Percentiles rank a stretch among this genome's conserved stretches.
These are phyloP conservation scores for Coecobrya sp. DNA, from an alignment of 2,888 invertebrate genomes.

Conservation along the genomic window DNA sequence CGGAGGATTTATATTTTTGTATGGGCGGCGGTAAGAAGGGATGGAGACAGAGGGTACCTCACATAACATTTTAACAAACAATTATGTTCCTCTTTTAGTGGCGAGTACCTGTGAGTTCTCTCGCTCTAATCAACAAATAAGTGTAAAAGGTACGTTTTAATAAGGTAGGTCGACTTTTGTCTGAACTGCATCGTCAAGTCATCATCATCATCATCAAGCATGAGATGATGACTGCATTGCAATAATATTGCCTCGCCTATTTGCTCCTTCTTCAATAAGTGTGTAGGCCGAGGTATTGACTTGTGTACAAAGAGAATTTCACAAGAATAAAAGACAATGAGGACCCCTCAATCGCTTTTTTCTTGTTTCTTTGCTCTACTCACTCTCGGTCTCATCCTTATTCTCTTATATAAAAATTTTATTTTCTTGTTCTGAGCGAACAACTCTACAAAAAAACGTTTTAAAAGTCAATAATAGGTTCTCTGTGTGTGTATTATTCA, in stretches of 20 bases:
- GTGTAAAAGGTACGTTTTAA: constrained; percentile 68
- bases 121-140: constrained; percentile 63
- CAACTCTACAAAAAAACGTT: background rate
- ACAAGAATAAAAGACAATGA: constrained; percentile 5
- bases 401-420: background rate
- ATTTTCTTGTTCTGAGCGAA: background rate
- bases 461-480: constrained; percentile 9
- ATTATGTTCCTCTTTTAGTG: background rate
- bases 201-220: too few species aligned
- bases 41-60: constrained; percentile 39
- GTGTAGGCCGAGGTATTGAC: background rate
- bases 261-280: background rate
- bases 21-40: background rate
- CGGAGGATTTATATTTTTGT: constrained; percentile 3
- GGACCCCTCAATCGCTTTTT: background rate
- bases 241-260: background rate
- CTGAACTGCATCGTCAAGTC: background rate
- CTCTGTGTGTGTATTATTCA: background rate
- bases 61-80: constrained; percentile 22
- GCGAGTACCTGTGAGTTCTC: constrained; percentile 16
- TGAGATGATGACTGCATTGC: background rate
- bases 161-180: constrained; percentile 51
- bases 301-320: background rate
- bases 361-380: background rate
- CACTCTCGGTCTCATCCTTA: background rate